phyloP scores from a whole-genome alignment of 2,888 invertebrate species.

The Lapara coniferarum region DNA sequence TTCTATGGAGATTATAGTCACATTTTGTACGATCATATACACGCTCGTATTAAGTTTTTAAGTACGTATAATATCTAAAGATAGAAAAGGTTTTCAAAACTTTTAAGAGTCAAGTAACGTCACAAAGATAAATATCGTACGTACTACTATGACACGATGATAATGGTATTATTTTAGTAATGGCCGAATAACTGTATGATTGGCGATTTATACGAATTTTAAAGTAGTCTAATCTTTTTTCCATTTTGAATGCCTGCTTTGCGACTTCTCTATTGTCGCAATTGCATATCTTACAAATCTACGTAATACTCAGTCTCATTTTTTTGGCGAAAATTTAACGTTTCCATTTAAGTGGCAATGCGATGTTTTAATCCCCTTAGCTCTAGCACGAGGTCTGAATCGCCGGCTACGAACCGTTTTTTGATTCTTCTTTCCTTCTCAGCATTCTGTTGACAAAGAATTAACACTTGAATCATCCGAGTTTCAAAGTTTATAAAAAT shows the following conservation, averaged over 20 bases:
- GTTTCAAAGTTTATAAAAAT: constrained; percentile 13
- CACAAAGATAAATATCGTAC: constrained; percentile 31
- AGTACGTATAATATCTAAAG: constrained; percentile 36
- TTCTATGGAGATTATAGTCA: constrained; percentile 72
- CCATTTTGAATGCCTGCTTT: constrained; percentile 47
- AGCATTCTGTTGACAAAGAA: constrained; percentile 63
- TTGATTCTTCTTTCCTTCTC: constrained; percentile 76
- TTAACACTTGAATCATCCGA: constrained; percentile 25
- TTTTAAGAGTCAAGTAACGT: constrained; percentile 30
- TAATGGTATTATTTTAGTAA: constrained; percentile 39
- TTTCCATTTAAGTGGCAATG: constrained; percentile 79
- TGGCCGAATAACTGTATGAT: constrained; percentile 40
- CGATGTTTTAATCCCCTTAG: constrained; percentile 86
- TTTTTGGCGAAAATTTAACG: constrained; percentile 71
- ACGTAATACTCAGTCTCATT: constrained; percentile 82
- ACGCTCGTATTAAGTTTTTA: constrained; percentile 15
- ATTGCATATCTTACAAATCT: constrained; percentile 68
- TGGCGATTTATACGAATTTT: constrained; percentile 35
- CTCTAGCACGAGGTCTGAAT: constrained; percentile 85
- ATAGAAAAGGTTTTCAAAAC: constrained; percentile 44
- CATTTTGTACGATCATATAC: constrained; percentile 76
- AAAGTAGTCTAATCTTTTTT: constrained; percentile 36
- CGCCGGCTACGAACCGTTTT: constrained; percentile 86
- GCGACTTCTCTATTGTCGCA: constrained; percentile 52
- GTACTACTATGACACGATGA: constrained; percentile 40